phyloP scores from a whole-genome alignment of 2,888 invertebrate genomes.

The Hipparchia sbordonii region DNA sequence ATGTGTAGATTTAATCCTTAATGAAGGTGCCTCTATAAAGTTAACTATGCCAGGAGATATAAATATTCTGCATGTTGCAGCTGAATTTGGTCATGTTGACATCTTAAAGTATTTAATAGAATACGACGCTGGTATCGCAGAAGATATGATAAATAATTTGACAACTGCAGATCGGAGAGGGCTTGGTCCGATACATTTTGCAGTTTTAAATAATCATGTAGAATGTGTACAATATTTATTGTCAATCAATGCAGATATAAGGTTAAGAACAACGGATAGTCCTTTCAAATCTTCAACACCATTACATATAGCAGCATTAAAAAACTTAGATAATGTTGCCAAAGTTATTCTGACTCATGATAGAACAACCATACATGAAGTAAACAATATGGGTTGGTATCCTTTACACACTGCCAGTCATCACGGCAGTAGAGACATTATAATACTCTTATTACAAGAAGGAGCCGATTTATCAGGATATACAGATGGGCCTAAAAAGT shows the following conservation, averaged over 20 bases:
- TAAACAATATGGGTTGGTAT: conserved; percentile 65
- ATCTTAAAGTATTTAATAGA: conserved; percentile 80
- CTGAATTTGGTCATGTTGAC: conserved; percentile 78
- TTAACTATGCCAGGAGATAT: conserved; percentile 69
- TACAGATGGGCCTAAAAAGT: conserved; percentile 68
- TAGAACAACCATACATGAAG: conserved; percentile 69
- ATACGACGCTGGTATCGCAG: conserved; percentile 62
- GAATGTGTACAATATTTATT: conserved; percentile 74
- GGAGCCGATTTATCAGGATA: conserved; percentile 74
- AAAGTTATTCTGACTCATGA: conserved; percentile 65
- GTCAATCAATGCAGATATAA: conserved; percentile 70
- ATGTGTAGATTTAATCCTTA: conserved; percentile 70
- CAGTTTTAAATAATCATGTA: conserved; percentile 77
- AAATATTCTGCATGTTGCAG: conserved; percentile 84
- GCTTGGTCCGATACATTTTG: conserved; percentile 79
- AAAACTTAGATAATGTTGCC: conserved; percentile 67
- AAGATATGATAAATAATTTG: conserved; percentile 58
- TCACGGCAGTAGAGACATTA: conserved; percentile 83
- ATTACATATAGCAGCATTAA: conserved; percentile 72
- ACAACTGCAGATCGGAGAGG: conserved; percentile 68
- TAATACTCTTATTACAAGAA: conserved; percentile 66
- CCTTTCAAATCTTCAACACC: conserved; percentile 72
- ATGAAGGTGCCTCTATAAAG: conserved; percentile 73
- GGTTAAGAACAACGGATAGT: conserved; percentile 66
- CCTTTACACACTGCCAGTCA: conserved; percentile 78